A percentile compares a stretch with the other conserved stretches of the same genome.
These are phyloP conservation scores for Cheilosia vernalis DNA, from an alignment of 2,888 invertebrate genomes.

Conservation along the genomic window DNA sequence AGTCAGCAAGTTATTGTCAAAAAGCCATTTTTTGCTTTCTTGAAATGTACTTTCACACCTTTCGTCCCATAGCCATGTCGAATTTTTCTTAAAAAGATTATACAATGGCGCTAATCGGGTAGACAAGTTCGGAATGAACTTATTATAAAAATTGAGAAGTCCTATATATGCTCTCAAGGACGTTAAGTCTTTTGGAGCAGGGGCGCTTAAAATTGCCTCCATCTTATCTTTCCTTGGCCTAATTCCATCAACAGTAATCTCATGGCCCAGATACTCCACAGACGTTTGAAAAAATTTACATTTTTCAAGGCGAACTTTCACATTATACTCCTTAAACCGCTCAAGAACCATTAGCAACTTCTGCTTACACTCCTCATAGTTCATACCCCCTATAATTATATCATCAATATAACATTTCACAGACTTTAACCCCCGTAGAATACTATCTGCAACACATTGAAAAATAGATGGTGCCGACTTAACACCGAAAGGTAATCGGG, in stretches of 20 bases:
- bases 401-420: conserved; percentile 43
- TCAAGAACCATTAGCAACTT: conserved; percentile 1
- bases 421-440: conserved; percentile 16
- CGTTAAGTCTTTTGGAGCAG: conserved; percentile 22
- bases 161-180: conserved; percentile 47
- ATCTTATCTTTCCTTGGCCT: conserved; percentile 44
- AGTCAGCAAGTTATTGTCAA: conserved; percentile 16
- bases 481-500: conserved; percentile 20
- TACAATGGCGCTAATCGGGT: conserved; percentile 16
- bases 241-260: conserved; percentile 29
- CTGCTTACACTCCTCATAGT: conserved; percentile 18
- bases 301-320: conserved; percentile 24
- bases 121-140: conserved; percentile 45
- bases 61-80: conserved; percentile 54
- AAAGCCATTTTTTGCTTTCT: conserved; percentile 21
- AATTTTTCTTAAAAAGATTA: conserved; percentile 39
- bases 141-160: conserved; percentile 48
- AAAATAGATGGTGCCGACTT: conserved; percentile 34
- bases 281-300: conserved; percentile 28
- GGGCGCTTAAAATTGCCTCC: conserved; percentile 47
- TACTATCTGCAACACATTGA: conserved; percentile 42
- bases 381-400: conserved; percentile 26
- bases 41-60: conserved; percentile 22
- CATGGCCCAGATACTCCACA: conserved; percentile 38
- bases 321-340: conserved; percentile 12